Conservation (phyloP, 2,797 vertebrate genomes). For the Yasuhikotakia modesta region DNA sequence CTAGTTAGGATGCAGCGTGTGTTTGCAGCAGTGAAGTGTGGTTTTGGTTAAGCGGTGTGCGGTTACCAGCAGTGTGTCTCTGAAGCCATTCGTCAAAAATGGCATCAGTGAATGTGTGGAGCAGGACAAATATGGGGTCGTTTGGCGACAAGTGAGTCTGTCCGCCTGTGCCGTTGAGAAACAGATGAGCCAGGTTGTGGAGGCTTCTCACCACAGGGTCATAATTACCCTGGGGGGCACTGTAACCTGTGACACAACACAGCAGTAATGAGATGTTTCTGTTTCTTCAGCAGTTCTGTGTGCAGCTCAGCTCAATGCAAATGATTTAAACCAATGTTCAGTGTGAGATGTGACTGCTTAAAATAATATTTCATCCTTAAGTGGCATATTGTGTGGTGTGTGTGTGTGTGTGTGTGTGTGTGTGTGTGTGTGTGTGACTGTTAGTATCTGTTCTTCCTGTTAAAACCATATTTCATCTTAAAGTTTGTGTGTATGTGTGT, state of each 20-base stretch:
- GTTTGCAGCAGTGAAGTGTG: not conserved
- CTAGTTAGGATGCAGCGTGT: not conserved
- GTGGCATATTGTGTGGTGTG: no score
- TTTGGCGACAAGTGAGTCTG: constrained; percentile 97
- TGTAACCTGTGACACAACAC: constrained; percentile 82
- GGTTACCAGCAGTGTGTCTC: constrained; percentile 84
- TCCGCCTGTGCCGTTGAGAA: constrained; percentile 94
- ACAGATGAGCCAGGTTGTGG: constrained; percentile 96
- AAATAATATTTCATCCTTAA: no score
- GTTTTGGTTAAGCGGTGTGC: not conserved
- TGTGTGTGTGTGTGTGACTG: no score
- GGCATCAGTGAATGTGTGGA: constrained; percentile 95
- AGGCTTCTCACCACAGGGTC: constrained; percentile 90
- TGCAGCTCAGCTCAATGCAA: not conserved
- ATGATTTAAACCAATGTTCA: not conserved
- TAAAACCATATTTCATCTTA: no score
- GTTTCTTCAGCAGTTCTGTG: not conserved
- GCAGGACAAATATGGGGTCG: constrained; percentile 92
- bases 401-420: no score
- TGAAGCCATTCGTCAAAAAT: constrained; percentile 95
- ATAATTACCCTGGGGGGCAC: constrained; percentile 88
- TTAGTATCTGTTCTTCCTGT: no score
- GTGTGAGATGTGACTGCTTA: no score
- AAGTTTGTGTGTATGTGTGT: no score
- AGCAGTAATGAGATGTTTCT: constrained; percentile 1